These are phyloP conservation scores for Palaemon carinicauda DNA, from an alignment of 1,140 invertebrate species.

Conservation along the genomic window DNA sequence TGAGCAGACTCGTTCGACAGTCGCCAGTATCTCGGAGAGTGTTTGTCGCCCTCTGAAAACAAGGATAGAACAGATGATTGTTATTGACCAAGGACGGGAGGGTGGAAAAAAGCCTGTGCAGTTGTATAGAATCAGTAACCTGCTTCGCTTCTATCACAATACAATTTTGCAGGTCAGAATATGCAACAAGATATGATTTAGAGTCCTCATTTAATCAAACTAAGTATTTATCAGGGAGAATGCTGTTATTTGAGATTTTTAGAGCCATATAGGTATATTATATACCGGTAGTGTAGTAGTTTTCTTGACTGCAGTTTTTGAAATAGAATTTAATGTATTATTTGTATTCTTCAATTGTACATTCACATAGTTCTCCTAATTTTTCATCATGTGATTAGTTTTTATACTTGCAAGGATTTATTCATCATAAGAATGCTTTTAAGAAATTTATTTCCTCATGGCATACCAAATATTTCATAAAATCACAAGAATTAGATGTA, in stretches of 20 bases:
- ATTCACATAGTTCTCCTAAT: constrained; percentile 26
- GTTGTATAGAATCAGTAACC: constrained; percentile 85
- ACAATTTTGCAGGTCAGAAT: constrained; percentile 74
- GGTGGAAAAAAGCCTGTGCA: constrained; percentile 69
- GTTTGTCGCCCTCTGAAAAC: constrained; percentile 91
- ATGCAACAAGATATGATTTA: no score
- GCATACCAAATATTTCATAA: no score
- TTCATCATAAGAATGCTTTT: no score
- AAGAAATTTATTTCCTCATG: no score
- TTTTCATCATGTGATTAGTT: constrained; percentile 47
- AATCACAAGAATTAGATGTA: no score
- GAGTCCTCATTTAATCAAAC: no score
- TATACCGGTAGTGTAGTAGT: background rate
- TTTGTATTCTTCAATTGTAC: constrained; percentile 25
- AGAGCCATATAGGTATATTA: no score
- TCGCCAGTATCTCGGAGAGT: constrained; percentile 85
- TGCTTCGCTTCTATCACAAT: constrained; percentile 87
- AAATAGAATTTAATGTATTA: background rate
- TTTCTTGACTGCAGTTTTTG: background rate
- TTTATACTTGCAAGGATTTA: background rate
- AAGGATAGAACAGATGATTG: constrained; percentile 88
- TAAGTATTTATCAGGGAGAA: no score
- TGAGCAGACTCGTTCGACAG: constrained; percentile 71
- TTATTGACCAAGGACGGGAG: constrained; percentile 77
- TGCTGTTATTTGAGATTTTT: no score